Evolutionary conservation across 92 coral and sea anemone species (phyloP).

Genomic region (Galaxea fascicularis): DNA sequence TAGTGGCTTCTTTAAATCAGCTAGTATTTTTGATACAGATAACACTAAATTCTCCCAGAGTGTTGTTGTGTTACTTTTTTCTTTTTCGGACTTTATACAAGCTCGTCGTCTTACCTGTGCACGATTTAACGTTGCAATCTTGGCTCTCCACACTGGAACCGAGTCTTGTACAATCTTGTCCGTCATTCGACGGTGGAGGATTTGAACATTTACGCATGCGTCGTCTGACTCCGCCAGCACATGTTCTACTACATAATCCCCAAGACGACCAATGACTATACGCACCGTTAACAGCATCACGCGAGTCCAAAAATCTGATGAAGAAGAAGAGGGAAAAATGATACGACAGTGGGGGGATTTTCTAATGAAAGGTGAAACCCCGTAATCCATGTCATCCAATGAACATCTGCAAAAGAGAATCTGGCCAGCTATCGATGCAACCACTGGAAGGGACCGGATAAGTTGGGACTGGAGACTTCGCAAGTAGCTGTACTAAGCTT

Average conservation of each 20-base stretch:
- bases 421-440: too few relatives aligned
- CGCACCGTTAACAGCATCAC: slow-evolving; percentile 61
- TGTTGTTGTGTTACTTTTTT: too few relatives aligned
- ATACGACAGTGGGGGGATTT: neutral
- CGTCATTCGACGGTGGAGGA: slow-evolving; percentile 87
- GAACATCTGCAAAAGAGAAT: too few relatives aligned
- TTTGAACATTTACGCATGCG: slow-evolving; percentile 91
- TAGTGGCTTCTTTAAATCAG: too few relatives aligned
- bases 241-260: slow-evolving; percentile 87
- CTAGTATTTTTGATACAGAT: too few relatives aligned
- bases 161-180: slow-evolving; percentile 77
- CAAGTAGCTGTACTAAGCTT: too few relatives aligned
- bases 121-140: slow-evolving; percentile 73
- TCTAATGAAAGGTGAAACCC: too few relatives aligned
- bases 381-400: too few relatives aligned
- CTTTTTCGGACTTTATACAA: too few relatives aligned
- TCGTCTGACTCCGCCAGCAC: slow-evolving; percentile 82
- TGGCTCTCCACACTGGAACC: slow-evolving; percentile 85
- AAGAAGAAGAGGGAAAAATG: neutral
- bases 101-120: slow-evolving; percentile 62
- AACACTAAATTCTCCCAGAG: too few relatives aligned
- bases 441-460: too few relatives aligned
- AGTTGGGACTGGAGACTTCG: too few relatives aligned
- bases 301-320: neutral
- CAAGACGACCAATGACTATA: slow-evolving; percentile 89